Evolutionary conservation across 2,888 invertebrate genomes (phyloP).

Genomic region (Drosophila maculinotata): DNA sequence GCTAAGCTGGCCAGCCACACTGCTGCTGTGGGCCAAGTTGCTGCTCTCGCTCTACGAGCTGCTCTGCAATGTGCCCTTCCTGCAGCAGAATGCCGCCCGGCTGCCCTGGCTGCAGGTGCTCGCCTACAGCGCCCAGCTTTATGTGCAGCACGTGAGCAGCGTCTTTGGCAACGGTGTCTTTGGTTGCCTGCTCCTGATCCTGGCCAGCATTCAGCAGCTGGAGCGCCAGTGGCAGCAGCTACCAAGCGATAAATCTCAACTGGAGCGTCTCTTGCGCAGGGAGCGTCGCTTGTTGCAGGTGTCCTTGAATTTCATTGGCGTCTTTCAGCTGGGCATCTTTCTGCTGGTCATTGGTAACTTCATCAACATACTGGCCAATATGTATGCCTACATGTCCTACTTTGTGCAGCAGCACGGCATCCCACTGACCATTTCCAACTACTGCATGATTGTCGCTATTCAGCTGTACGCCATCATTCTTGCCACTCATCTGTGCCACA

Average conservation of each 20-base stretch:
- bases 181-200: constrained; percentile 62
- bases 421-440: constrained; percentile 75
- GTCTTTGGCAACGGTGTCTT: constrained; percentile 76
- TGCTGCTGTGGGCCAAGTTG: constrained; percentile 71
- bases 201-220: constrained; percentile 64
- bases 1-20: constrained; percentile 42
- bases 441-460: constrained; percentile 59
- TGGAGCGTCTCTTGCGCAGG: constrained; percentile 34
- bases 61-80: constrained; percentile 75
- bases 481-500: constrained; percentile 64
- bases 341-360: constrained; percentile 74
- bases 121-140: constrained; percentile 71
- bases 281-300: constrained; percentile 56
- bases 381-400: constrained; percentile 81
- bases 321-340: constrained; percentile 75
- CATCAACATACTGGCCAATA: constrained; percentile 76
- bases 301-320: constrained; percentile 37
- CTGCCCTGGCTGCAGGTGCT: constrained; percentile 61
- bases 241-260: neutral
- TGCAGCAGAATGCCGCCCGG: constrained; percentile 51
- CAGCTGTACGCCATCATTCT: constrained; percentile 70
- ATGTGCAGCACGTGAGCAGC: constrained; percentile 71
- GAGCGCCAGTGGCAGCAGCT: constrained; percentile 45
- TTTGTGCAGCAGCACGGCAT: constrained; percentile 67
- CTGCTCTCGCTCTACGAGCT: constrained; percentile 70